Base-by-base conservation (phyloP, 2,888 invertebrate genomes). In the Dromius quadrimaculatus region DNA sequence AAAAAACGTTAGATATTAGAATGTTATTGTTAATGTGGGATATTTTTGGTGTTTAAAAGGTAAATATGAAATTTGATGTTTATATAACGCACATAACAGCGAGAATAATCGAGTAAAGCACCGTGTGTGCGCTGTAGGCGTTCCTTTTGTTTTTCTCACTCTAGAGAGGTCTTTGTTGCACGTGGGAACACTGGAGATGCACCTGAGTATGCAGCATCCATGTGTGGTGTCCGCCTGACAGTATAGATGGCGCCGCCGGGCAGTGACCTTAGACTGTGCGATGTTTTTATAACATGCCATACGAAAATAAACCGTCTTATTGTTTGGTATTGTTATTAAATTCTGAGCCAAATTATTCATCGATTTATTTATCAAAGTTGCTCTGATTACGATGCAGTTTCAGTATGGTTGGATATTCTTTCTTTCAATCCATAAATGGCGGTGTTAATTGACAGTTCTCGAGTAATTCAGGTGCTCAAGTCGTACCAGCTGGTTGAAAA, bases 141-240 rank as follows among this genome's bases (percentile, higher is more conserved):
- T 54, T 54, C 50, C 47, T 17, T 20, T 11, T 20, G 6, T 19
- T 15, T 23, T 8, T 54, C 22, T 47, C 22, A 22, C 20, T 47
- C 22, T n/a, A 11, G 41, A 41, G 41, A 41, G 57, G 2, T 41
- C 28, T 5, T 13, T 9, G 47, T 47, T 62, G 43, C 62, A 62
- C 62, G 62, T 62, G 62, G 62, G 62, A 62, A 62, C 41, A 28
- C 20, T 15, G 22, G 59, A 62, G 62, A 62, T 62, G 62, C 62
- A 62, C 62, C 62, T 62, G 62, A 62, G 62, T 62, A 62, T 62
- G 62, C 62, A 22, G 62, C 23, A 54, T 23, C 23, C 50, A 54
- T 54, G 50, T 54, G 50, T 54, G 50, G 47, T 47, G 41, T 41
- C 41, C 41, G 41, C 41, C 41, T 15, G 41, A 6, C 6, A 41